phyloP scores from a whole-genome alignment of 1,140 invertebrate genomes.

The Mactra quadrangularis region DNA sequence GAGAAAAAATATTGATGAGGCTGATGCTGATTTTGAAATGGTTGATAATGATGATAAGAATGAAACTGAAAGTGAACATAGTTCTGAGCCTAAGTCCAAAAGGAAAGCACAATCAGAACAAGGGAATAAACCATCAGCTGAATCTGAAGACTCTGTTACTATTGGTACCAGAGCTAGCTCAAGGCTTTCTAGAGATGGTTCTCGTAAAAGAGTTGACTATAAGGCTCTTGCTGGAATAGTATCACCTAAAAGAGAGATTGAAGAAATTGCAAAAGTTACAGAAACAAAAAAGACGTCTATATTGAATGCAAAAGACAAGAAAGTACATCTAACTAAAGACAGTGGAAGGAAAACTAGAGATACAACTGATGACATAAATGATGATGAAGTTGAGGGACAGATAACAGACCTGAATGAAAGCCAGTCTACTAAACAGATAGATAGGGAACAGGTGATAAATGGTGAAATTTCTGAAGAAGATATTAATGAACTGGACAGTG shows the following conservation, averaged over 20 bases:
- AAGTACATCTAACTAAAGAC: no score
- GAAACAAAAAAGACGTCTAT: not conserved
- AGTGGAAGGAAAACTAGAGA: not conserved
- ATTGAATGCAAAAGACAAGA: not conserved
- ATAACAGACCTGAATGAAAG: no score
- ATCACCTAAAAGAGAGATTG: constrained; percentile 3
- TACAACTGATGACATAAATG: not conserved
- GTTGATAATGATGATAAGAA: no score
- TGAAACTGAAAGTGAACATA: no score
- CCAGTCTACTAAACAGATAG: no score
- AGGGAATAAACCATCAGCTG: not conserved
- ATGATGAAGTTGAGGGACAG: not conserved
- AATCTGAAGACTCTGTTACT: not conserved
- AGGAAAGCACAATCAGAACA: no score
- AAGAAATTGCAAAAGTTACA: not conserved
- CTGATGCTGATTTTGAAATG: no score
- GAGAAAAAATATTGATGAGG: no score
- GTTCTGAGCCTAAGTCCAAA: no score
- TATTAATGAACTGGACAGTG: not conserved
- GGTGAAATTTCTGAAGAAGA: not conserved
- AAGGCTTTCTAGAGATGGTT: not conserved
- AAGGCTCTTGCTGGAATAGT: constrained; percentile 39
- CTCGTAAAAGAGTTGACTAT: constrained; percentile 33
- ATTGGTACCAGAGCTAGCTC: not conserved
- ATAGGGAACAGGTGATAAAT: not conserved